Conservation (phyloP, 2,797 vertebrate species). For the Halcyon chelicuti region DNA sequence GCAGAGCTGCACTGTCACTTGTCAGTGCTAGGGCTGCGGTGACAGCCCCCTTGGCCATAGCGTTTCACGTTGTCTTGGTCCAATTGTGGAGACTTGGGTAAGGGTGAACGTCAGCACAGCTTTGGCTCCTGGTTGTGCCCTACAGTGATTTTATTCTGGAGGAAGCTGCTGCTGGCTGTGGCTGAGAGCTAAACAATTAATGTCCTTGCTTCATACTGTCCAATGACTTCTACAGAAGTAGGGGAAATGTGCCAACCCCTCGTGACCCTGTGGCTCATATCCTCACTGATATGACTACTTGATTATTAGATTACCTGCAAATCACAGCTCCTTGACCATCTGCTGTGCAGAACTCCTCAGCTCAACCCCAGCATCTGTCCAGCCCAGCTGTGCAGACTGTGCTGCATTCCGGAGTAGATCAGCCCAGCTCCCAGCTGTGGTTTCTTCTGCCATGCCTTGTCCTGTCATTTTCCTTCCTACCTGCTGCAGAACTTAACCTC, state of each 20-base stretch:
- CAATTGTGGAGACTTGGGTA: fast-evolving
- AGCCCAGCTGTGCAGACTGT: background rate
- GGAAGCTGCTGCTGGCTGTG: background rate
- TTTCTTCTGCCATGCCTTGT: background rate
- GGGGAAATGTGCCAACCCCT: background rate
- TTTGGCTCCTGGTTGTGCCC: background rate
- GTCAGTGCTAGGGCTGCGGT: background rate
- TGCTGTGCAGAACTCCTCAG: background rate
- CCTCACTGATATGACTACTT: background rate
- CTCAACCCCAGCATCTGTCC: slow-evolving; percentile 16
- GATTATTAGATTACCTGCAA: slow-evolving; percentile 26
- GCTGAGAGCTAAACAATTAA: background rate
- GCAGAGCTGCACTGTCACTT: background rate
- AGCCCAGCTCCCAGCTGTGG: background rate
- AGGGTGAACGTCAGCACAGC: fast-evolving
- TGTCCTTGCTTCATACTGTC: background rate
- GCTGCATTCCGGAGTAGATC: slow-evolving; percentile 5
- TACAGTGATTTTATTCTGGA: background rate
- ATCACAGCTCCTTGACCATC: slow-evolving; percentile 21
- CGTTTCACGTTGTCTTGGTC: fast-evolving
- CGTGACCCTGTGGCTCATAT: background rate
- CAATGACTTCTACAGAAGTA: background rate
- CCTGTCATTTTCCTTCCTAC: background rate
- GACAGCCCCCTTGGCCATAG: background rate
- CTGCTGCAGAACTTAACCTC: background rate